Evolutionary conservation across 2,888 invertebrate species (phyloP).

Genomic region (Achlya flavicornis): DNA sequence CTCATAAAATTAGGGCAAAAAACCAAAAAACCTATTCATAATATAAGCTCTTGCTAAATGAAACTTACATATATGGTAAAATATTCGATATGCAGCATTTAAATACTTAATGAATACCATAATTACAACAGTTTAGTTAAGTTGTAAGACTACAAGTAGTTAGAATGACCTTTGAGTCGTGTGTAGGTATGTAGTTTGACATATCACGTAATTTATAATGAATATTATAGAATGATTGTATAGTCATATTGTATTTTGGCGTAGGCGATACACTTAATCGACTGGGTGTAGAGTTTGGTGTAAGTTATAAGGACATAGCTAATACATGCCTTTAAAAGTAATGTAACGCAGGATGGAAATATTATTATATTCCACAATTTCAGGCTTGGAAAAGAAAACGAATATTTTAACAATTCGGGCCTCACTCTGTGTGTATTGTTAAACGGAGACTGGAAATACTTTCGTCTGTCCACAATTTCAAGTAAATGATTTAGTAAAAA

Average conservation of each 20-base stretch:
- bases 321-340: no score
- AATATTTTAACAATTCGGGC: no score
- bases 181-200: conserved; percentile 56
- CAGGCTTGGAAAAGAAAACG: no score
- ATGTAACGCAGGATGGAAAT: no score
- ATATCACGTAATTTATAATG: conserved; percentile 57
- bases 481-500: no score
- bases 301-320: conserved; percentile 25
- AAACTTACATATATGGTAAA: neutral
- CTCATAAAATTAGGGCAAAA: neutral
- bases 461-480: no score
- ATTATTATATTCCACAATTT: no score
- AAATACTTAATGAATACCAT: no score
- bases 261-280: conserved; percentile 60
- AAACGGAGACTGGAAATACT: no score
- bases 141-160: neutral
- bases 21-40: neutral
- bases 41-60: neutral
- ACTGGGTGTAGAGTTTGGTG: conserved; percentile 36
- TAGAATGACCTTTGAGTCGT: conserved; percentile 35
- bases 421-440: no score
- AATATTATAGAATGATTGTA: conserved; percentile 50
- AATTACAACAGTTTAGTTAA: neutral
- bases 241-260: conserved; percentile 40
- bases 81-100: neutral